These are phyloP conservation scores for Macrophya alboannulata DNA, from an alignment of 2,888 invertebrate species.

Conservation along the genomic window DNA sequence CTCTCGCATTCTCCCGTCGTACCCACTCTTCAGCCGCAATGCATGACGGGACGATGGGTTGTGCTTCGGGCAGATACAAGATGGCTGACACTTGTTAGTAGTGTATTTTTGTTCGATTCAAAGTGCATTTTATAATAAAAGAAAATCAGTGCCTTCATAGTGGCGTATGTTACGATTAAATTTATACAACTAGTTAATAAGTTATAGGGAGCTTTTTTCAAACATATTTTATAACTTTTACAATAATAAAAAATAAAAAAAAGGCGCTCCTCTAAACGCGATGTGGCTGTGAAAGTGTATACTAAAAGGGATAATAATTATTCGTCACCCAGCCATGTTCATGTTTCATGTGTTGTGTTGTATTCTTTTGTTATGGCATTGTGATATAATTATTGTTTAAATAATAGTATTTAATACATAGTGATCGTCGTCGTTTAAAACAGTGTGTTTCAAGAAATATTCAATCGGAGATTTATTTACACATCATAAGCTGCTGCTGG, in stretches of 20 bases:
- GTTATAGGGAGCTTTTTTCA: constrained; percentile 11
- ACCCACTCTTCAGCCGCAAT: constrained; percentile 57
- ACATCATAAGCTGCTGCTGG: neutral
- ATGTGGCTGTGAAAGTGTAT: constrained; percentile 48
- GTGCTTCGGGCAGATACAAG: constrained; percentile 75
- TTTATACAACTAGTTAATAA: constrained; percentile 23
- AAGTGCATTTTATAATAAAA: constrained; percentile 68
- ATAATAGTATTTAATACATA: neutral
- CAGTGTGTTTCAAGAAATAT: neutral
- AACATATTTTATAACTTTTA: constrained; percentile 33
- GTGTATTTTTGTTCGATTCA: constrained; percentile 73
- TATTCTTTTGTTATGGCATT: constrained; percentile 72
- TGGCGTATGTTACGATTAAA: constrained; percentile 54
- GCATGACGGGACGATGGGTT: constrained; percentile 68
- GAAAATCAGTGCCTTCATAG: constrained; percentile 67
- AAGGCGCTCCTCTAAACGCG: neutral
- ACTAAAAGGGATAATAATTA: constrained; percentile 40
- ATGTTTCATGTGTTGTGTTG: constrained; percentile 61
- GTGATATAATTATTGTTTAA: constrained; percentile 67
- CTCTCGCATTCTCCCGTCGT: constrained; percentile 40
- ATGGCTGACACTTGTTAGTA: constrained; percentile 81
- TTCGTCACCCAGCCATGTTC: constrained; percentile 67
- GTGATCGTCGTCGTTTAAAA: neutral
- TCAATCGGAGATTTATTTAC: neutral
- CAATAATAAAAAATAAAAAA: neutral